Evolutionary conservation across 1,140 invertebrate species (phyloP), one percentile per base, ranked within the genome.

Genomic region (Galleria mellonella): DNA sequence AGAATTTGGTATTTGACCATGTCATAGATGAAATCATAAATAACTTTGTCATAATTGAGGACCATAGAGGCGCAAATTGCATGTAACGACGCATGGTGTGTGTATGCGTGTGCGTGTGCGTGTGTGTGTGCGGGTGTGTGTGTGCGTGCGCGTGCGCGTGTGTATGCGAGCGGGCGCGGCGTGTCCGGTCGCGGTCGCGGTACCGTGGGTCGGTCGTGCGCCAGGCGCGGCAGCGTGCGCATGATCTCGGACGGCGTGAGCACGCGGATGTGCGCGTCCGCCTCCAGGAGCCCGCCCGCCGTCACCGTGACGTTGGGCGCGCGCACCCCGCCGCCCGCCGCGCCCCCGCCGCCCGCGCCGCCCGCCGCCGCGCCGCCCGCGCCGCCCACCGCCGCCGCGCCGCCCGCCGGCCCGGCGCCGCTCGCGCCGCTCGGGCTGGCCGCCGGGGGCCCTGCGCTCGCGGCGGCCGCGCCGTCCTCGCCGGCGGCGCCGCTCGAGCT

Each of bases 171-270:
- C 64, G n/a, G n/a, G 59, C 37, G 61, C 43, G 51, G 45, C 50
- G 52, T 23, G 51, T 37, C 60, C 54, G 57, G 63, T 54, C 35
- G 27, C 37, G 30, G 51, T 37, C 52, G 62, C 54, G 57, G 63
- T 56, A 41, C 32, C 37, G 43, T 35, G 88, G 87, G 72, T 89
- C 90, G 71, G 89, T 11, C 31, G 43, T 49, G 54, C 62, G 69
- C 66, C 81, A 94, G 90, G 81, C 92, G 93, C 75, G 93, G 93
- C 83, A 94, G 90, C 75, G 93, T 94, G 88, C 92, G 91, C 93
- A 94, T 94, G 78, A 94, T 94, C 90, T 94, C 93, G 61, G 92
- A 94, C 58, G 93, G 93, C 67, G 93, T 94, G 78, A 94, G 90
- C 84, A 94, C 93, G 83, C 93, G 91, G 87, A 94, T 94, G 86